Percentiles rank a stretch among this genome's conserved stretches.
Evolutionary conservation across 2,888 invertebrate species (phyloP).

Genomic region (Platypus cylindrus): DNA sequence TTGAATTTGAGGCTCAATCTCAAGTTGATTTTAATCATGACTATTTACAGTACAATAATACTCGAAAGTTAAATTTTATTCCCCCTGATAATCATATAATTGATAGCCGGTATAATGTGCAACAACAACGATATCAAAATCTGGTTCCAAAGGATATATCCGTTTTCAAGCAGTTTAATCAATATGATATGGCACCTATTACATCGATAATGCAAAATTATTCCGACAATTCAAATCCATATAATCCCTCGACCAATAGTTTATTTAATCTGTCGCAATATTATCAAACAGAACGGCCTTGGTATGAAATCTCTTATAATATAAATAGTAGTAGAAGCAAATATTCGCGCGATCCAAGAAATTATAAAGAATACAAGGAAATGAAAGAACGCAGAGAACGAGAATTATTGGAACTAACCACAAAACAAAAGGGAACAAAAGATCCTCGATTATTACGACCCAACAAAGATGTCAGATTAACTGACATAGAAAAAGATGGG

Average conservation of each 20-base stretch:
- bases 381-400: conserved; percentile 16
- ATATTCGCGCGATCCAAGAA: conserved; percentile 18
- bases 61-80: too few relatives aligned
- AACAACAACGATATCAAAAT: too few relatives aligned
- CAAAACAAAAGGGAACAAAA: conserved; percentile 8
- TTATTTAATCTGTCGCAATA: conserved; percentile 9
- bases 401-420: conserved; percentile 12
- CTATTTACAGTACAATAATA: too few relatives aligned
- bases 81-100: too few relatives aligned
- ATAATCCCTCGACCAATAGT: conserved; percentile 15
- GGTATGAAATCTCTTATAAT: conserved; percentile 9
- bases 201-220: too few relatives aligned
- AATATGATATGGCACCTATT: too few relatives aligned
- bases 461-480: not conserved
- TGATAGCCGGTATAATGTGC: too few relatives aligned
- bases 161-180: too few relatives aligned
- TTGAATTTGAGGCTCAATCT: too few relatives aligned
- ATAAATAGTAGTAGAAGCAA: conserved; percentile 14
- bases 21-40: too few relatives aligned
- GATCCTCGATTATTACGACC: conserved; percentile 14
- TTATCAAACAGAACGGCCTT: conserved; percentile 7
- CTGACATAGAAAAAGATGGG: conserved; percentile 8
- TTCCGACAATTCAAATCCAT: too few relatives aligned
- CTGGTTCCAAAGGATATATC: too few relatives aligned
- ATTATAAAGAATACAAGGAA: conserved; percentile 21